Conservation (phyloP, 2,113 vertebrate species). For the Formicarius rufipectus region DNA sequence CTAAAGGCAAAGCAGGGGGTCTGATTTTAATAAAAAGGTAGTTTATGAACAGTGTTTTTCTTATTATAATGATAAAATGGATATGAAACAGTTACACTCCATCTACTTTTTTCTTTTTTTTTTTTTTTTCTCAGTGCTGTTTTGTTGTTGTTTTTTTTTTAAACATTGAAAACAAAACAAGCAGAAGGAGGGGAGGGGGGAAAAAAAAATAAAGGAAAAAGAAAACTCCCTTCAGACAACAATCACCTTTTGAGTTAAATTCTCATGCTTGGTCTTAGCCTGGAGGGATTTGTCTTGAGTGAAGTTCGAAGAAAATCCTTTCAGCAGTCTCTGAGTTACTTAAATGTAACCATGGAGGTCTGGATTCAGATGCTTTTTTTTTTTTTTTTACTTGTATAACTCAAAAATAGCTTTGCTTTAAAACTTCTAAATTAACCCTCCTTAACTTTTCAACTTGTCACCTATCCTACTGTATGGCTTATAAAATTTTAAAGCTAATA, state of each 20-base stretch:
- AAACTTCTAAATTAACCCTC: constrained; percentile 68
- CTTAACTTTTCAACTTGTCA: constrained; percentile 69
- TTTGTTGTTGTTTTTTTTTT: constrained; percentile 21
- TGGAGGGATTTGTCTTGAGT: constrained; percentile 52
- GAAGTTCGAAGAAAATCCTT: constrained; percentile 56
- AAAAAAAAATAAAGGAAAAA: background rate
- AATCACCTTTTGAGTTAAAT: constrained; percentile 59
- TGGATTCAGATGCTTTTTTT: constrained; percentile 59
- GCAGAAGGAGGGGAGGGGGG: background rate
- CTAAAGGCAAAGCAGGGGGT: constrained; percentile 1
- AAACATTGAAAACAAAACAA: background rate
- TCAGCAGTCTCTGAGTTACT: constrained; percentile 57
- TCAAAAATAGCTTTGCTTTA: constrained; percentile 70
- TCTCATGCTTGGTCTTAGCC: constrained; percentile 60
- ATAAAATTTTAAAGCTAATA: constrained; percentile 73
- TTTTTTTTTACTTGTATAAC: constrained; percentile 45
- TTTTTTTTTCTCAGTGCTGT: background rate
- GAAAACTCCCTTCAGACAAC: constrained; percentile 48
- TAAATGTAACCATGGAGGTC: constrained; percentile 57
- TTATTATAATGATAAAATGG: constrained; percentile 18
- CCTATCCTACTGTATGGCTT: constrained; percentile 65
- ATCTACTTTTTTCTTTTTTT: background rate
- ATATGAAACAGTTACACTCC: constrained; percentile 9
- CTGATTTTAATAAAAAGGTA: constrained; percentile 36
- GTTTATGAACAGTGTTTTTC: constrained; percentile 11